These are phyloP conservation scores for Ganaspis brasiliensis DNA, from an alignment of 2,888 invertebrate species.

Conservation along the genomic window DNA sequence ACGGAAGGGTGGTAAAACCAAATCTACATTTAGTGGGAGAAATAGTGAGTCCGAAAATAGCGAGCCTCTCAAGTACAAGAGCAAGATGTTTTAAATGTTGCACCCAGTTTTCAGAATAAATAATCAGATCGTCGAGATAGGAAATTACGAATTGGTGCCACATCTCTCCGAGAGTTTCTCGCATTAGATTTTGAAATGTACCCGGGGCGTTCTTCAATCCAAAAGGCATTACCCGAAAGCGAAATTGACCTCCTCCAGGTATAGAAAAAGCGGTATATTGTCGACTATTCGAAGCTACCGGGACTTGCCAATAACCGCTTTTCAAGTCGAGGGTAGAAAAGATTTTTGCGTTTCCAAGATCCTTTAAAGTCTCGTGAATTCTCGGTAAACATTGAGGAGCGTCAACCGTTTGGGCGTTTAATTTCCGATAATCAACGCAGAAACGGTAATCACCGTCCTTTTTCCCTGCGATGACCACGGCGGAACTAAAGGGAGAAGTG, in stretches of 20 bases:
- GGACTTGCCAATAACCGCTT: background rate
- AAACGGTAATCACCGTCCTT: background rate
- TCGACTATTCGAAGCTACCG: background rate
- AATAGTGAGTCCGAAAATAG: constrained; percentile 8
- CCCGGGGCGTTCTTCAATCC: background rate
- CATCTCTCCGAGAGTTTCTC: constrained; percentile 45
- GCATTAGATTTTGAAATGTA: background rate
- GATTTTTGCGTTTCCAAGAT: background rate
- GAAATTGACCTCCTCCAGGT: background rate
- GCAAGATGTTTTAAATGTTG: constrained; percentile 61
- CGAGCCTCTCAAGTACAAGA: constrained; percentile 57
- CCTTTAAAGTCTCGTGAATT: background rate
- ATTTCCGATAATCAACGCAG: background rate
- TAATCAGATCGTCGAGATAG: constrained; percentile 70
- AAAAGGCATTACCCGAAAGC: background rate
- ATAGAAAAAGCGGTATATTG: background rate
- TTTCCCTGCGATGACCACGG: background rate
- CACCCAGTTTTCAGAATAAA: constrained; percentile 56
- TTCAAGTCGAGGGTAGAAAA: background rate
- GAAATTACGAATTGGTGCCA: constrained; percentile 56
- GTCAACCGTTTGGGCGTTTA: background rate
- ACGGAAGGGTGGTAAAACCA: constrained; percentile 19
- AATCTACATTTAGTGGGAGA: constrained; percentile 41
- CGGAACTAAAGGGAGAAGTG: background rate
- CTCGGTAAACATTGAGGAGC: background rate